phyloP scores from a whole-genome alignment of 2,888 invertebrate species.

The Leptinotarsa juncta region DNA sequence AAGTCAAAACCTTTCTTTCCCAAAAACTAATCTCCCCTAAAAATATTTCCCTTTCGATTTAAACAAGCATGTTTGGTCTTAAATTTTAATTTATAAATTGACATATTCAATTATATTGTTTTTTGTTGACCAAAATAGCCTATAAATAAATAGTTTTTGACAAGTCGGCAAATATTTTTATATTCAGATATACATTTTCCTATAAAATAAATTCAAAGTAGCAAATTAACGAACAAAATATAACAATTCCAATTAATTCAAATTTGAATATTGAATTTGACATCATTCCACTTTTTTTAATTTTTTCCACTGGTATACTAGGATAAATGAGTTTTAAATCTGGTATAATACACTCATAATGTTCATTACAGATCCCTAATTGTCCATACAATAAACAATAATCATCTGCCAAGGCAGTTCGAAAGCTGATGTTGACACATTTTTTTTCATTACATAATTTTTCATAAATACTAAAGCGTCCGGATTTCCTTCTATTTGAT shows the following conservation, averaged over 20 bases:
- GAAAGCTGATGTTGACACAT: slow-evolving; percentile 46
- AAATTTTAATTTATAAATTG: too few relatives aligned
- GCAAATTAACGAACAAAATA: neutral
- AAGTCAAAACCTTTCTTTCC: too few relatives aligned
- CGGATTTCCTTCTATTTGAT: slow-evolving; percentile 14
- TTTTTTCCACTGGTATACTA: slow-evolving; percentile 6
- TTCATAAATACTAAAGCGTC: slow-evolving; percentile 32
- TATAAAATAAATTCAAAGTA: slow-evolving; percentile 6
- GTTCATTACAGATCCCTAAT: slow-evolving; percentile 45
- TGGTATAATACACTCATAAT: slow-evolving; percentile 27
- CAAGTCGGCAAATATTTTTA: too few relatives aligned
- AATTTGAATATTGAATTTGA: neutral
- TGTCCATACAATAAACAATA: slow-evolving; percentile 49
- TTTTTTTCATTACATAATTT: slow-evolving; percentile 35
- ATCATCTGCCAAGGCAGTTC: slow-evolving; percentile 36
- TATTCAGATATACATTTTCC: neutral
- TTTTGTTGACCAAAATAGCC: too few relatives aligned
- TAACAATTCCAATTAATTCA: neutral
- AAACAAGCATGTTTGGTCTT: too few relatives aligned
- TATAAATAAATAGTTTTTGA: too few relatives aligned
- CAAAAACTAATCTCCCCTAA: too few relatives aligned
- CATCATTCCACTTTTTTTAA: neutral
- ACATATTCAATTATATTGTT: too few relatives aligned
- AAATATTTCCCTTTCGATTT: too few relatives aligned
- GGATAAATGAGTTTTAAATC: slow-evolving; percentile 20